These are phyloP conservation scores for Drosophila kurseongensis DNA, from an alignment of 1,140 invertebrate species.

Conservation along the genomic window DNA sequence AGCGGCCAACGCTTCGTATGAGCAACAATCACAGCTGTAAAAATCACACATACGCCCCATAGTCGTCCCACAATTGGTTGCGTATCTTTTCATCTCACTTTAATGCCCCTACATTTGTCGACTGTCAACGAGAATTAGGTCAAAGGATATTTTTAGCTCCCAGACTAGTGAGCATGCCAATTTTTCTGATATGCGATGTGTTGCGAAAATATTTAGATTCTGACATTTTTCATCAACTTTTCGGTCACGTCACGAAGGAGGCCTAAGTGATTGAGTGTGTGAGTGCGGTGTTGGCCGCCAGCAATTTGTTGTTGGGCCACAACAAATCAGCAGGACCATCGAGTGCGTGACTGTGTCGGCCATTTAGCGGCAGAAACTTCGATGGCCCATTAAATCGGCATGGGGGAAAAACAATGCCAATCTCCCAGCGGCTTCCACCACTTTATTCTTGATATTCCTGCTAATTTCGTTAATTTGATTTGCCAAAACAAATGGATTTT, in stretches of 20 bases:
- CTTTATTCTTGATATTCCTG: conserved; percentile 16
- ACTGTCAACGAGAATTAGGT: conserved; percentile 77
- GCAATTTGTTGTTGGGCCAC: conserved; percentile 31
- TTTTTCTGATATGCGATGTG: conserved; percentile 19
- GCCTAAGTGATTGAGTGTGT: conserved; percentile 10
- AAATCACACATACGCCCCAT: conserved; percentile 70
- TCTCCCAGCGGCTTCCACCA: conserved; percentile 1
- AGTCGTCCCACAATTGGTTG: conserved; percentile 33
- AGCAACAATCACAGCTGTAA: conserved; percentile 64
- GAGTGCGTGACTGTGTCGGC: conserved; percentile 44
- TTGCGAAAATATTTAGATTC: conserved; percentile 57
- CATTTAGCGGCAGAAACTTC: conserved; percentile 27
- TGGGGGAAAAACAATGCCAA: not conserved
- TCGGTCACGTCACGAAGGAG: conserved; percentile 42
- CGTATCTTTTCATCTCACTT: conserved; percentile 41
- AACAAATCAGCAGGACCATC: conserved; percentile 34
- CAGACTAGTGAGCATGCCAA: conserved; percentile 30
- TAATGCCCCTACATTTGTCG: conserved; percentile 68
- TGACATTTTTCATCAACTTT: conserved; percentile 60
- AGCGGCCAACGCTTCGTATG: conserved; percentile 44
- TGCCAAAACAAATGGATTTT: conserved; percentile 39
- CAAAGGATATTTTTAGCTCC: conserved; percentile 74
- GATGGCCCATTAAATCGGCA: conserved; percentile 34
- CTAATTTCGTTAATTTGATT: conserved; percentile 52
- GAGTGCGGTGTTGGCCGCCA: conserved; percentile 12